phyloP scores from a whole-genome alignment of 2,113 vertebrate species.

The Rhipidura dahli region DNA sequence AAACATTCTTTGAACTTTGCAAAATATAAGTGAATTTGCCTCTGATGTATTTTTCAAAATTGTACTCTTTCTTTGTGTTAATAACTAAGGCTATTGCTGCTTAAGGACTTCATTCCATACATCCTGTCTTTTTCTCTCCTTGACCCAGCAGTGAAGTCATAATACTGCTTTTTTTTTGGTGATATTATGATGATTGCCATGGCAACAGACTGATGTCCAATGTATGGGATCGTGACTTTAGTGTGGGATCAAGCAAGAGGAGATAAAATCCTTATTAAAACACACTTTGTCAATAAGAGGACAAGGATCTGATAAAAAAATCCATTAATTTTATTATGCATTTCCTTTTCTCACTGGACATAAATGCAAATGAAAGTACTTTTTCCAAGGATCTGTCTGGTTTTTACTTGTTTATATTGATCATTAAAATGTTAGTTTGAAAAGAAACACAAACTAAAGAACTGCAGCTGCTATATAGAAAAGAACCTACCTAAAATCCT shows the following conservation, averaged over 20 bases:
- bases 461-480: not conserved
- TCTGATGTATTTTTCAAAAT: not conserved
- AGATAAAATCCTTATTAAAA: slow-evolving; percentile 61
- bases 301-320: not conserved
- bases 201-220: slow-evolving; percentile 68
- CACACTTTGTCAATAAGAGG: slow-evolving; percentile 1
- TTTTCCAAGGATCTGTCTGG: not conserved
- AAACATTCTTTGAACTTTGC: not conserved
- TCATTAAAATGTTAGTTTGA: not conserved
- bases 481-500: not conserved
- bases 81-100: not conserved
- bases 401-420: not conserved
- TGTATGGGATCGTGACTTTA: slow-evolving; percentile 30
- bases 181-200: slow-evolving; percentile 68
- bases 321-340: not conserved
- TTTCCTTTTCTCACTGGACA: not conserved
- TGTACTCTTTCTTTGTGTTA: not conserved
- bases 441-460: not conserved
- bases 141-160: slow-evolving; percentile 54
- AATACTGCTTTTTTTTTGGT: slow-evolving; percentile 63
- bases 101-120: not conserved
- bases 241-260: slow-evolving; percentile 16
- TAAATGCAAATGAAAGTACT: not conserved
- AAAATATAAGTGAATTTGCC: not conserved
- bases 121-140: slow-evolving; percentile 17